Evolutionary conservation across 2,113 vertebrate genomes (phyloP), one percentile per base, ranked within the genome.

Genomic region (Cryptomyrus ogoouensis): DNA sequence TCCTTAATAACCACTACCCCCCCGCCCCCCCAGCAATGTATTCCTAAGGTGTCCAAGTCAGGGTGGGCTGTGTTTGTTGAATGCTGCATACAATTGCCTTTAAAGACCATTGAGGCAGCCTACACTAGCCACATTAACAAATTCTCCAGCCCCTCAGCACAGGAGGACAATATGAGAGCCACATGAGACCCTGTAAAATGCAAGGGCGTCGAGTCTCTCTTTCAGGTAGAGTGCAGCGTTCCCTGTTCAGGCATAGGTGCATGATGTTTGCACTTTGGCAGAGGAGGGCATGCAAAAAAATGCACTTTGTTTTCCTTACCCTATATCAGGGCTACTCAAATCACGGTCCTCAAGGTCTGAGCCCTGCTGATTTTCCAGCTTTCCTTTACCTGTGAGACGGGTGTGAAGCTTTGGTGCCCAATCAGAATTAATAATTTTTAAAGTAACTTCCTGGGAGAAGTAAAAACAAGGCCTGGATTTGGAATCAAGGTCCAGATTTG

Each of bases 181-280:
- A 89, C 24, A 31, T 39, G 56, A 91, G 9, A 87, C 70, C 80
- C 44, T 66, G 89, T 62, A 88, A 91, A 87, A 90, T 85, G 44
- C 46, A 85, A 87, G 5, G 46, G 19, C 0, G 19, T 47, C 24
- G 31, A 47, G 19, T 24, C 80, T 10, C 39, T 4, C 44, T 62
- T 24, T 62, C 24, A 62, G 21, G 21, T 9, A 62, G 17, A 52
- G 50, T 52, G 50, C 56, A 58, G 56, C 2, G 6, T 58, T 17
- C 15, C 50, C 56, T 5, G 0, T 58, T 58, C 56, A 58, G 56
- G 24, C 56, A 58, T 58, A 56, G 19, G 17, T 56, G 53, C 53
- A 56, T 56, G 53, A 56, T 56, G 19, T 56, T 35, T 35, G 35
- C 35, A 35, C 35, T 35, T 1, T 56, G 21, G 21, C 6, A 6